Percentiles rank a stretch among this genome's conserved stretches.
Conservation (phyloP, 64 coral and sea anemone genomes). For the Stylophora pistillata region DNA sequence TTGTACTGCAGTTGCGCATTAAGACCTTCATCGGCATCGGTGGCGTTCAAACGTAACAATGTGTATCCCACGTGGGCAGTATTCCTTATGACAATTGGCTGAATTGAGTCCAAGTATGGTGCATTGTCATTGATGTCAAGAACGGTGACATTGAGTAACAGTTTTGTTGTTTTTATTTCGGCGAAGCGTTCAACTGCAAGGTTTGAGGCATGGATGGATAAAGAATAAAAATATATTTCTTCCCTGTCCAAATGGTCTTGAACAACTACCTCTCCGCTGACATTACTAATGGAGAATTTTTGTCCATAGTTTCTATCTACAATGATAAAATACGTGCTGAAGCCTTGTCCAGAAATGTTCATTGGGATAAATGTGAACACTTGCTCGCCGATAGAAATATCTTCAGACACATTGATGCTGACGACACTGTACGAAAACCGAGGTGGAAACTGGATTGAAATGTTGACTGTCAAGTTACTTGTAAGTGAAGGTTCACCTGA, state of each 20-base stretch:
- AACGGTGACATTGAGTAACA: slow-evolving; percentile 54
- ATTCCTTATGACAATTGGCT: slow-evolving; percentile 43
- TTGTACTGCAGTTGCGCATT: slow-evolving; percentile 48
- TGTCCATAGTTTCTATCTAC: slow-evolving; percentile 6
- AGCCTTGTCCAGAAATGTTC: slow-evolving; percentile 23
- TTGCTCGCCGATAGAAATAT: background rate
- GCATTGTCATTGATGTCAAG: slow-evolving; percentile 63
- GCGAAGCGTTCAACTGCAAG: slow-evolving; percentile 10
- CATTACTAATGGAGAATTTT: slow-evolving; percentile 35
- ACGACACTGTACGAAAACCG: background rate
- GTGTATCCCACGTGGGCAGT: slow-evolving; percentile 31
- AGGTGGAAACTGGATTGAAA: slow-evolving; percentile 58
- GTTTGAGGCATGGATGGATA: slow-evolving; percentile 19
- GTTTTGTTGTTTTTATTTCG: slow-evolving; percentile 22
- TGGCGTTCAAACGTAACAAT: slow-evolving; percentile 34
- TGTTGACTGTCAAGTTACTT: slow-evolving; percentile 47
- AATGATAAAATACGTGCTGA: slow-evolving; percentile 38
- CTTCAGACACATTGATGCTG: slow-evolving; percentile 9
- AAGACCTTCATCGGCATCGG: slow-evolving; percentile 43
- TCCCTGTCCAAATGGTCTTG: slow-evolving; percentile 51
- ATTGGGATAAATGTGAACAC: slow-evolving; percentile 34
- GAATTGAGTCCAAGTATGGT: slow-evolving; percentile 20
- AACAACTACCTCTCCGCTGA: slow-evolving; percentile 43
- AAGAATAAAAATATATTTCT: slow-evolving; percentile 11
- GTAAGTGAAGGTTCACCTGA: background rate